A percentile compares a stretch with the other conserved stretches of the same genome.
phyloP scores from a whole-genome alignment of 1,140 invertebrate species.

The Trissolcus basalis region DNA sequence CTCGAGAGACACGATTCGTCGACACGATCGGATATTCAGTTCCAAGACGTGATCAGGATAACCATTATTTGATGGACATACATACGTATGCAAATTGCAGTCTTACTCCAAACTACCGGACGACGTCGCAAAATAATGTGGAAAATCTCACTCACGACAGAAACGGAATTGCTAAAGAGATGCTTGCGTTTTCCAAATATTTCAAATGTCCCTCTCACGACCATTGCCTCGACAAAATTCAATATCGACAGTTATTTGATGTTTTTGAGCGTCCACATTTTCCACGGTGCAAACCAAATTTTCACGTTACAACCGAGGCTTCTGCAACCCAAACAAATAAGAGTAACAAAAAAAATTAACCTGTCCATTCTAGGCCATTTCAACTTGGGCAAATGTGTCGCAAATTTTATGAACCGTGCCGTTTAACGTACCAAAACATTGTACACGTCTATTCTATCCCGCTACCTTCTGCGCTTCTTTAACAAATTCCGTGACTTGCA shows the following conservation, averaged over 20 bases:
- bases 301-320: not conserved
- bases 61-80: constrained; percentile 67
- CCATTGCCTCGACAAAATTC: too few relatives aligned
- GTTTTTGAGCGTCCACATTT: too few relatives aligned
- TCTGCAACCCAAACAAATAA: not conserved
- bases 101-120: constrained; percentile 38
- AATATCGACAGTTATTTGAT: too few relatives aligned
- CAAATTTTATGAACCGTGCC: constrained; percentile 65
- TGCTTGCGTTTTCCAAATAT: constrained; percentile 52
- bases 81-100: constrained; percentile 69
- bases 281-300: too few relatives aligned
- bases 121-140: constrained; percentile 29
- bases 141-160: constrained; percentile 21
- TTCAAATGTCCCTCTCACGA: constrained; percentile 49
- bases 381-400: constrained; percentile 17
- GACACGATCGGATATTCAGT: constrained; percentile 61
- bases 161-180: constrained; percentile 54
- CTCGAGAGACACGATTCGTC: constrained; percentile 28
- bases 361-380: constrained; percentile 36
- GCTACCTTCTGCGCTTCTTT: constrained; percentile 27
- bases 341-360: constrained; percentile 35
- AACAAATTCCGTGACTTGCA: not conserved
- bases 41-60: constrained; percentile 67
- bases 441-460: constrained; percentile 63
- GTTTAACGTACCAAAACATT: constrained; percentile 72